Conservation (phyloP, 2,113 vertebrate species). For the Siniperca chuatsi region DNA sequence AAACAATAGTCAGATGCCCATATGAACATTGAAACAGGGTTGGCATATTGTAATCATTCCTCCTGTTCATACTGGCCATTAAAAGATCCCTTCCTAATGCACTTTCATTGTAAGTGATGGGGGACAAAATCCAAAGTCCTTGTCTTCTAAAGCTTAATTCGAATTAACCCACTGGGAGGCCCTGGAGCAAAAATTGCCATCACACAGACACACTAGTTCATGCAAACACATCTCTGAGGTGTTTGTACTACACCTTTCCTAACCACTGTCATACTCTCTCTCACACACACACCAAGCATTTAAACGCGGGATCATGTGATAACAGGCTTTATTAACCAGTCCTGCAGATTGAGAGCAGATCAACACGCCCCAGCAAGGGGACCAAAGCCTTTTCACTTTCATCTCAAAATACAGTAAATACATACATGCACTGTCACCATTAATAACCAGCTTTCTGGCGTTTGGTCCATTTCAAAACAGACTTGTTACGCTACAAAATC, state of each 20-base stretch:
- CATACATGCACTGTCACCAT: background rate
- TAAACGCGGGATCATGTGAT: background rate
- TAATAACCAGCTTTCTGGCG: background rate
- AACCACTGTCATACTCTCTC: background rate
- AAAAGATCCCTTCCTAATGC: too few species aligned
- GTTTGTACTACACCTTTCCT: background rate
- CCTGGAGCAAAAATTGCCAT: background rate
- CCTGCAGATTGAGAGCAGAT: conserved; percentile 39
- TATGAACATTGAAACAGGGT: too few species aligned
- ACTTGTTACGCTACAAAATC: background rate
- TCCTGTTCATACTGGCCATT: too few species aligned
- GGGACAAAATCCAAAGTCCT: too few species aligned
- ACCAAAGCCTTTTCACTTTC: background rate
- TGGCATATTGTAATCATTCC: too few species aligned
- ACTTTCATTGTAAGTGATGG: too few species aligned
- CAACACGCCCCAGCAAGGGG: background rate
- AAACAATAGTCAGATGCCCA: too few species aligned
- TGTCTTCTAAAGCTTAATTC: too few species aligned
- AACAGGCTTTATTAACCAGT: conserved; percentile 61
- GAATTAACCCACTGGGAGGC: too few species aligned
- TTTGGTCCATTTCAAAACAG: conserved; percentile 54
- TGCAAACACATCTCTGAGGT: background rate
- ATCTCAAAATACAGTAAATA: conserved; percentile 11
- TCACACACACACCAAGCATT: background rate
- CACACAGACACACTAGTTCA: background rate